Percentiles rank a stretch among this genome's conserved stretches.
Conservation (phyloP, 2,797 vertebrate genomes). For the Chaetophractus vellerosus region DNA sequence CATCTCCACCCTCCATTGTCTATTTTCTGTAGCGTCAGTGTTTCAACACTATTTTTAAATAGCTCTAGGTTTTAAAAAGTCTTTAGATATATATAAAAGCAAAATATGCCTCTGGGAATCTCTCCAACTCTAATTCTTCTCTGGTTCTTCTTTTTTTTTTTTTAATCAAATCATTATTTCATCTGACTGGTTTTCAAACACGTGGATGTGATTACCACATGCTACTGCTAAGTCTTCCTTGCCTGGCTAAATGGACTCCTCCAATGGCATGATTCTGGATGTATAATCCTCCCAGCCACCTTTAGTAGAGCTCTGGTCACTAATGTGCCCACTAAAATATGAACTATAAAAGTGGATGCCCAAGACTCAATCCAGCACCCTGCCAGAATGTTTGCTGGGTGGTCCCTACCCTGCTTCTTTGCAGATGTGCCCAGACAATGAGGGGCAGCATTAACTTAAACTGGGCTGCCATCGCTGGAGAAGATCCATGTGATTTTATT, state of each 20-base stretch:
- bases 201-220: not conserved
- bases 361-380: not conserved
- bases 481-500: not conserved
- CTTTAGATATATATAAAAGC: not conserved
- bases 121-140: not conserved
- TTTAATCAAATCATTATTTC: not conserved
- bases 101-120: not conserved
- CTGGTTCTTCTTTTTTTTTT: not conserved
- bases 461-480: not conserved
- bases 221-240: not conserved
- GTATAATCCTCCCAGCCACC: not conserved
- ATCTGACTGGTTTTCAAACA: not conserved
- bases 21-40: not conserved
- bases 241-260: not conserved
- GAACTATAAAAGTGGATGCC: not conserved
- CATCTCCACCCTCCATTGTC: not conserved
- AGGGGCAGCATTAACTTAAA: not conserved
- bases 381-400: not conserved
- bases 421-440: not conserved
- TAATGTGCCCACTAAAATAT: not conserved
- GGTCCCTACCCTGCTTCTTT: not conserved
- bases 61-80: not conserved
- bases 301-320: not conserved
- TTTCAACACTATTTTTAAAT: not conserved
- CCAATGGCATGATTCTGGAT: not conserved